Conservation (phyloP, 2,888 invertebrate genomes). For the Melanostoma scalare region DNA sequence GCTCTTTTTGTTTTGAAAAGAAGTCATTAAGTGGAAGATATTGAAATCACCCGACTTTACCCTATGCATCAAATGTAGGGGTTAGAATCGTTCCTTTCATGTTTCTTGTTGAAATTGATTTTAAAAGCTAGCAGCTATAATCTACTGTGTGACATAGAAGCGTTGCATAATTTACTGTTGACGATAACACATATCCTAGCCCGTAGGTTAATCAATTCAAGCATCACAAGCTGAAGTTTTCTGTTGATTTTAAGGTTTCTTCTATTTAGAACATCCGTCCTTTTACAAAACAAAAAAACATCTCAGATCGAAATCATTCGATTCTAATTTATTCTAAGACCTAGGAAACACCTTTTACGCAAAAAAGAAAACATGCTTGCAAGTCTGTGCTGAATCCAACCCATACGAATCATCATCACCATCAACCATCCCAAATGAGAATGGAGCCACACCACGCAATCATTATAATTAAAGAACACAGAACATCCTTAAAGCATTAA, state of each 20-base stretch:
- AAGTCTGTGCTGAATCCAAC: not conserved
- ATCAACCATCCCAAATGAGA: slow-evolving; percentile 55
- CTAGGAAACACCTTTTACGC: slow-evolving; percentile 53
- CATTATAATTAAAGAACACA: slow-evolving; percentile 66
- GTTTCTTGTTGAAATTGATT: too few species aligned
- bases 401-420: slow-evolving; percentile 60
- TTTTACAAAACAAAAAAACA: slow-evolving; percentile 19
- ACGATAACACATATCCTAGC: too few species aligned
- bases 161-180: too few species aligned
- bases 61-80: too few species aligned
- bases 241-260: too few species aligned
- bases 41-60: too few species aligned
- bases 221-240: too few species aligned
- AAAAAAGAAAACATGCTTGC: not conserved
- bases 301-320: slow-evolving; percentile 54
- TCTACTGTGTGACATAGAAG: too few species aligned
- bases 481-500: slow-evolving; percentile 59
- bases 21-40: too few species aligned
- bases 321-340: slow-evolving; percentile 62
- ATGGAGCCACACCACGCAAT: slow-evolving; percentile 60
- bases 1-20: too few species aligned
- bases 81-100: too few species aligned
- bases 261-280: slow-evolving; percentile 13
- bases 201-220: not conserved
- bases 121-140: too few species aligned